Base-by-base conservation (phyloP, 2,797 vertebrate genomes). In the Diplodus puntazzo region DNA sequence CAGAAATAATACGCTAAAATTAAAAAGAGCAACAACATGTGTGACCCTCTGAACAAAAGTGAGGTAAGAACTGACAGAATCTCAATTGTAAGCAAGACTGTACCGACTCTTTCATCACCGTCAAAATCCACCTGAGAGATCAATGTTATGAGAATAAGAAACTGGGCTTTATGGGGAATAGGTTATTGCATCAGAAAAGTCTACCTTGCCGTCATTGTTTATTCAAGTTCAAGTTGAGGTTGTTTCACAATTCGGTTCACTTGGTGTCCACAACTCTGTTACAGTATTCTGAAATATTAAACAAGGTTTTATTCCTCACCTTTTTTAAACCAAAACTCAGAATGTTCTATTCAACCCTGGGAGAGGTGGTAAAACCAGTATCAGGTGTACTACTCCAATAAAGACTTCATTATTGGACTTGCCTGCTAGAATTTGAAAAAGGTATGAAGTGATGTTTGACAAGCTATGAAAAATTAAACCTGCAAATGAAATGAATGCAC, bases 61-160 rank as follows among this genome's bases (percentile, higher is more conserved):
- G 11, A 18, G n/a, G 61, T 5, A 45, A 57, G 1, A 43, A 11
- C 14, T 50, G 60, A 65, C 55, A 18, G 9, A 20, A 13, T 73
- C 52, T 62, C 34, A 30, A 9, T 42, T 23, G 45, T 21, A 21
- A 2, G 21, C 48, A 17, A 14, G 2, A 14, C 2, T 0, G 21
- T n/a, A 14, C 11, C 1, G 11, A 9, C 20, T 49, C 2, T 20
- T 65, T 80, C 48, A 75, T 63, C 27, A 49, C 17, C 49, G 45
- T 71, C 55, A 52, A 58, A 64, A 67, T 62, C 71, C 34, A 63
- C 62, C 66, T 48, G 39, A 34, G 34, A 34, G 34, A 48, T 77
- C 48, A 49, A 53, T 69, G 45, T 59, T 39, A 50, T 50, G 42
- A 64, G 23, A 60, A 61, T 5, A 34, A 48, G 8, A 43, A 1